Conservation (phyloP, 2,888 invertebrate genomes). For the Cosmia trapezina region DNA sequence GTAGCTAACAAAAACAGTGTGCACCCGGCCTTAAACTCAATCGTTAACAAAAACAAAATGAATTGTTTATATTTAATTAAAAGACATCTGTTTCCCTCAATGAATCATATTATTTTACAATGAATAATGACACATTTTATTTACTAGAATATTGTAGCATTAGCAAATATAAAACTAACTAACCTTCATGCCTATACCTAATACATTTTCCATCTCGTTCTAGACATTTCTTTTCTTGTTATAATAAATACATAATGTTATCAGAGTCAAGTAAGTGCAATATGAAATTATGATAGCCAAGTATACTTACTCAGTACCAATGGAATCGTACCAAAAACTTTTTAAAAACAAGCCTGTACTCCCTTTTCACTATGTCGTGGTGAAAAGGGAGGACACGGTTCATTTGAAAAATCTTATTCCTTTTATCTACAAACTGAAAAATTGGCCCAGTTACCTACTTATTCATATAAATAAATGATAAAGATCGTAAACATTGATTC, state of each 20-base stretch:
- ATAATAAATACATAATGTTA: background rate
- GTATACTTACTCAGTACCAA: background rate
- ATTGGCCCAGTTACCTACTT: too few species aligned
- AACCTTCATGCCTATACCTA: background rate
- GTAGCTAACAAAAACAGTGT: slow-evolving; percentile 13
- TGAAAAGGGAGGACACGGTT: too few species aligned
- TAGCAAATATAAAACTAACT: background rate
- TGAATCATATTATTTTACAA: slow-evolving; percentile 44
- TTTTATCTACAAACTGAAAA: too few species aligned
- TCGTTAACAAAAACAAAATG: slow-evolving; percentile 17
- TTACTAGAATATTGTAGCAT: slow-evolving; percentile 4
- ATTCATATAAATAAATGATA: too few species aligned
- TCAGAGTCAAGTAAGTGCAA: background rate
- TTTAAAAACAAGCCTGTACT: too few species aligned
- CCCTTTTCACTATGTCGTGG: too few species aligned
- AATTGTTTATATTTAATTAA: slow-evolving; percentile 31
- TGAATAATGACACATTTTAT: slow-evolving; percentile 38
- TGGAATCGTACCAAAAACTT: too few species aligned
- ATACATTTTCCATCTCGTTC: background rate
- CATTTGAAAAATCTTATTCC: too few species aligned
- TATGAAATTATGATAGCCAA: background rate
- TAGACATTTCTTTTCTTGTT: background rate
- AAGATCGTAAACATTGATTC: too few species aligned
- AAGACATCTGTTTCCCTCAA: slow-evolving; percentile 41
- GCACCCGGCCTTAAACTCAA: slow-evolving; percentile 8